Evolutionary conservation across 2,797 vertebrate species (phyloP).

Genomic region (Xerus rutilus): DNA sequence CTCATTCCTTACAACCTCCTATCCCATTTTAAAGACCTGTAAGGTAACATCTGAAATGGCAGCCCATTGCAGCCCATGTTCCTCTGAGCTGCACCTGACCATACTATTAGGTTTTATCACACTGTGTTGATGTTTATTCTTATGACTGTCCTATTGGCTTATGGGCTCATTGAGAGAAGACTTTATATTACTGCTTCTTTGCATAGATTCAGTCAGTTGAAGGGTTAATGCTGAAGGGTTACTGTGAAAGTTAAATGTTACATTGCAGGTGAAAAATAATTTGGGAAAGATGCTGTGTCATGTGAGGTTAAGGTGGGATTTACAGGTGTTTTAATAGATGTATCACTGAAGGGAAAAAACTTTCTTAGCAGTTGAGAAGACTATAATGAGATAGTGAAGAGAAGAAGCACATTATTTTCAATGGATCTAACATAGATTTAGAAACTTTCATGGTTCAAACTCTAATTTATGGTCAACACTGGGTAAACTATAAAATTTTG

Average conservation of each 20-base stretch:
- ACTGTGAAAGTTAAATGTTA: slow-evolving; percentile 18
- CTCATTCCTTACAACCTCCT: background rate
- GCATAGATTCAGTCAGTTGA: background rate
- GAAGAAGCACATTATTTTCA: background rate
- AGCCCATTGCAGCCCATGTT: background rate
- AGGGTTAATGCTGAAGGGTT: slow-evolving; percentile 1
- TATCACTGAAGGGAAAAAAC: background rate
- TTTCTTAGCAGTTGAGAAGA: background rate
- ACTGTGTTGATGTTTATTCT: background rate
- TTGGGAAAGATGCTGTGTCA: slow-evolving; percentile 24
- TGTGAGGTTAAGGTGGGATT: background rate
- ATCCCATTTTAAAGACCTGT: background rate
- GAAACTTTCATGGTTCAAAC: slow-evolving; percentile 37
- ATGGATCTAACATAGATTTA: background rate
- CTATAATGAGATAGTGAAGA: background rate
- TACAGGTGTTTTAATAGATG: background rate
- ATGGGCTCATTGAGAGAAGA: background rate
- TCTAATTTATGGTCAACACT: background rate
- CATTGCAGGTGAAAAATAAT: slow-evolving; percentile 7
- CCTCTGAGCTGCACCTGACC: background rate
- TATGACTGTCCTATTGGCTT: background rate
- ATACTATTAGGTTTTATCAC: background rate
- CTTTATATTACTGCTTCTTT: background rate
- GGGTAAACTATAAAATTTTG: background rate
- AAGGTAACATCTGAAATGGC: background rate